Base-by-base conservation (phyloP, 2,113 vertebrate species). In the Butastur rufipennis region DNA sequence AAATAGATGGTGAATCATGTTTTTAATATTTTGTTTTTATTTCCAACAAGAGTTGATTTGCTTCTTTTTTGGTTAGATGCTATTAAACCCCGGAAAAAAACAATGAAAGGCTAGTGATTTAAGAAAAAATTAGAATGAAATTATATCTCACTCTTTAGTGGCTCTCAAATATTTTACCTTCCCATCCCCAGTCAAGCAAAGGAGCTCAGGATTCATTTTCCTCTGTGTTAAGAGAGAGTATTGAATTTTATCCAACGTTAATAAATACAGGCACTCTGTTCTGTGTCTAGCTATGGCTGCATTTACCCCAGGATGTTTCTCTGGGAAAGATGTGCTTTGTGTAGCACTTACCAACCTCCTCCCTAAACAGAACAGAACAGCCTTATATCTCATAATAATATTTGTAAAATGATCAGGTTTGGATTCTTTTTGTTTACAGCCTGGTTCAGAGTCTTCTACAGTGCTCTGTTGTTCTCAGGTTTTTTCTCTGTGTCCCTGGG, bases 371-470 rank as follows among this genome's bases (percentile, higher is more conserved):
- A 58, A 7, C 31, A 65, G 26, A 11, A 29, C 59, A 32, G 21
- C 34, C 10, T 3, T 16, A 3, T 1, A 13, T 13, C 9, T 36
- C 11, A 3, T 19, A 20, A 7, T 1, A 50, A 4, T 6, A 1
- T 16, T 17, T 21, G 31, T 20, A 5, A 45, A 73, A 58, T 5
- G 4, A 38, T 27, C 18, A 5, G 2, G 8, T 61, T 34, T 2
- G 43, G 26, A 1, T 20, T 8, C 14, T 29, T 53, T 22, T 66
- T 83, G 14, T 70, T 84, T 38, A 1, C 50, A 58, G 68, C 56
- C 45, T 34, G 23, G 2, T 32, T 67, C 7, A 3, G 53, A 23
- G n/a, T 2, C 7, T 50, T 10, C 26, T 6, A 9, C 50, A 17
- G 27, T 1, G 19, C 50, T 38, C 38, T 19, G 10, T 11, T 40